These are phyloP conservation scores for Perdix hodgsoniae DNA, from an alignment of 2,797 vertebrate genomes.

Conservation along the genomic window DNA sequence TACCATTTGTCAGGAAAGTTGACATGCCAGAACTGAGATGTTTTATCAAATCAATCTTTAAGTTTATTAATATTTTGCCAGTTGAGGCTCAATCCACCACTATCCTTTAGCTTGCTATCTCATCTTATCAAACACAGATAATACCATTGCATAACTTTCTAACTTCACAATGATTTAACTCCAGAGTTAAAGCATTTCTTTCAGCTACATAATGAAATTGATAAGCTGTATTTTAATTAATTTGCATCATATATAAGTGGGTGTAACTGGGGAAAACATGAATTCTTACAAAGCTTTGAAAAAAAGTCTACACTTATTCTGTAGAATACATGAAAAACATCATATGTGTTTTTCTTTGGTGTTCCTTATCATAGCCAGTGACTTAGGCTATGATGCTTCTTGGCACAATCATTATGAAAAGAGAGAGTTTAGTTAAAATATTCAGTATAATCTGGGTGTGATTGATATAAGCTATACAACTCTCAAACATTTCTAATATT, in stretches of 20 bases:
- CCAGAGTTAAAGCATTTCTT: neutral
- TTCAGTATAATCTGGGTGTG: neutral
- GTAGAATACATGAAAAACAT: neutral
- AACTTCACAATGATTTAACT: neutral
- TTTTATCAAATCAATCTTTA: neutral
- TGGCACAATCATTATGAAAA: neutral
- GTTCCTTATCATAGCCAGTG: neutral
- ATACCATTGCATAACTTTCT: neutral
- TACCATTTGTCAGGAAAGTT: neutral
- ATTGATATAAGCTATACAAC: slow-evolving; percentile 9
- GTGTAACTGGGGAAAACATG: neutral
- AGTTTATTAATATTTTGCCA: neutral
- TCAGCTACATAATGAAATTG: neutral
- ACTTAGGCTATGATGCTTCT: neutral
- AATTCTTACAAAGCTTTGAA: neutral
- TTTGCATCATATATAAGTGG: neutral
- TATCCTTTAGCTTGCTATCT: neutral
- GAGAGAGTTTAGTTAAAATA: neutral
- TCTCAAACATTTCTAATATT: slow-evolving; percentile 33
- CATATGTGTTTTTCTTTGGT: neutral
- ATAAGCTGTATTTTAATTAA: neutral
- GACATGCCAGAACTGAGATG: neutral
- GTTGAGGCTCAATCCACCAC: neutral
- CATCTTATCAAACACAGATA: neutral
- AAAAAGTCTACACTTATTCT: neutral